These are phyloP conservation scores for Terrapene triunguis DNA, from an alignment of 2,113 vertebrate genomes.

Conservation along the genomic window DNA sequence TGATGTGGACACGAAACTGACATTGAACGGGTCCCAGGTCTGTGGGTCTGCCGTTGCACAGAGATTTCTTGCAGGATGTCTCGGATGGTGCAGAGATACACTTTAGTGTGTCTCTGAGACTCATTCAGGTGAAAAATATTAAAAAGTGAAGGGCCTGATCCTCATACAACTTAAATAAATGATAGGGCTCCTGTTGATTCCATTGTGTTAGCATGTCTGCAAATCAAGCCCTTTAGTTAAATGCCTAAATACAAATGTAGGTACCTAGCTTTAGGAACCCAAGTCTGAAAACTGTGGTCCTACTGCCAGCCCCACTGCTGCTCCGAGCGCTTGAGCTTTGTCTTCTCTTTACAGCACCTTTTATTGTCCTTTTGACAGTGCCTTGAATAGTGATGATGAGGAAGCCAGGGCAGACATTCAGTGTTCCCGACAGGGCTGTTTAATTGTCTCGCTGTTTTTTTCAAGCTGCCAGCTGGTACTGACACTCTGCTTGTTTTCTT, in stretches of 20 bases:
- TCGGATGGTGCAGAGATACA: neutral
- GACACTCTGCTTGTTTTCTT: conserved; percentile 59
- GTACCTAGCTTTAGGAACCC: neutral
- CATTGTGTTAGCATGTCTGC: neutral
- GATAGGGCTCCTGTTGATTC: neutral
- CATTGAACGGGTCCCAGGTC: neutral
- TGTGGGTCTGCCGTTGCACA: neutral
- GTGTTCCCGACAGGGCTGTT: conserved; percentile 61
- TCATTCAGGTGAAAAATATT: neutral
- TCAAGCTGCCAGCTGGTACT: conserved; percentile 70
- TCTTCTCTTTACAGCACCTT: conserved; percentile 64
- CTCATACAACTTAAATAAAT: conserved; percentile 40
- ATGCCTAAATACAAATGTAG: neutral
- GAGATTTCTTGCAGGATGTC: conserved; percentile 19
- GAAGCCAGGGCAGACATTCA: conserved; percentile 31
- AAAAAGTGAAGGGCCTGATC: neutral
- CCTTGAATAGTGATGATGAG: conserved; percentile 53
- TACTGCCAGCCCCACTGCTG: conserved; percentile 30
- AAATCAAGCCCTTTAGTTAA: neutral
- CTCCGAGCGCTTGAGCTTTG: conserved; percentile 34
- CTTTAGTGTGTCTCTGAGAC: conserved; percentile 1
- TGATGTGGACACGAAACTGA: neutral
- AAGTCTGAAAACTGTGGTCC: neutral
- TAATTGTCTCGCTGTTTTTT: conserved; percentile 49
- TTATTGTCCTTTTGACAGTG: conserved; percentile 63